phyloP scores from a whole-genome alignment of 2,797 vertebrate species.

The Aratinga solstitialis region DNA sequence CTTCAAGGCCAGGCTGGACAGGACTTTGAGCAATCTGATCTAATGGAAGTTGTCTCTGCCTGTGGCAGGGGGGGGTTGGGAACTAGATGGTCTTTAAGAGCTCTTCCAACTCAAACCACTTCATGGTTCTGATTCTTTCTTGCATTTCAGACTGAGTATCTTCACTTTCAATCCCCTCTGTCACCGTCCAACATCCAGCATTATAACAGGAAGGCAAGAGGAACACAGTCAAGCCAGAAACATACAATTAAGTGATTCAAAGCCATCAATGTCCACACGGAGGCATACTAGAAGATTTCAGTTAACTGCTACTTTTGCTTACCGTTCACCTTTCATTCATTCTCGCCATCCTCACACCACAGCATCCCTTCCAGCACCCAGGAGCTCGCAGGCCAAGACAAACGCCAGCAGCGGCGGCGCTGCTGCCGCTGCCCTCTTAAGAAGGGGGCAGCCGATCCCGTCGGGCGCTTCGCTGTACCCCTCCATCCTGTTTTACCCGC shows the following conservation, averaged over 20 bases:
- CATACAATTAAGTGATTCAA: accelerated
- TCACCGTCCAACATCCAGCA: accelerated
- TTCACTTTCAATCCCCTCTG: not conserved
- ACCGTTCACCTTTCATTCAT: not conserved
- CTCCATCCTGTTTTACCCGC: accelerated
- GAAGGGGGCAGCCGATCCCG: accelerated
- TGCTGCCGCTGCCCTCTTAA: accelerated
- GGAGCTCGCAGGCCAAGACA: not conserved
- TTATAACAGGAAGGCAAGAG: not conserved
- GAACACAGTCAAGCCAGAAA: accelerated
- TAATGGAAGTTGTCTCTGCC: not conserved
- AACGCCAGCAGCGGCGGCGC: not conserved
- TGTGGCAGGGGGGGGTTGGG: not conserved
- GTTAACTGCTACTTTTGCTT: not conserved
- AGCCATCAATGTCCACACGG: not conserved
- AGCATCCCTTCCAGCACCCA: accelerated
- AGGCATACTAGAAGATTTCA: accelerated
- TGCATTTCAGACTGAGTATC: accelerated
- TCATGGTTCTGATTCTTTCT: not conserved
- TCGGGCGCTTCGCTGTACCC: not conserved
- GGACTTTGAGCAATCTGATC: not conserved
- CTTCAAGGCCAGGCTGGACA: not conserved
- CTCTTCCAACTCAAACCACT: not conserved
- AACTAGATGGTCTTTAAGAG: not conserved
- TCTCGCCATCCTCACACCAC: accelerated